Evolutionary conservation across 2,797 vertebrate genomes (phyloP).

Genomic region (Tokudaia muenninki): DNA sequence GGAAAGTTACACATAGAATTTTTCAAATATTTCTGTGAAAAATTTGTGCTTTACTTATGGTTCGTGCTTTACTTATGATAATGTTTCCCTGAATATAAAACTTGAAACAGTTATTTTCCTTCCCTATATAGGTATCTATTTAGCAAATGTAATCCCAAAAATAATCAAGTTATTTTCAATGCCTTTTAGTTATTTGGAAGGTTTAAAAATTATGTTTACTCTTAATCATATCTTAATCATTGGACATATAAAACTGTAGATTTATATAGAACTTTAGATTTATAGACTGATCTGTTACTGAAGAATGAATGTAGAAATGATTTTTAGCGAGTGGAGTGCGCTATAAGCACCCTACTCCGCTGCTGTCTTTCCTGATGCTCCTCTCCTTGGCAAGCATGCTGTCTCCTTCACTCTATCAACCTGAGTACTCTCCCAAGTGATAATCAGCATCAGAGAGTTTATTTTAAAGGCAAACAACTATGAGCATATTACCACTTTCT

Average conservation of each 20-base stretch:
- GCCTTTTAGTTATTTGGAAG: background rate
- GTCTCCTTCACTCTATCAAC: slow-evolving; percentile 35
- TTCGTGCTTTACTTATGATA: background rate
- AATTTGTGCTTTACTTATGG: background rate
- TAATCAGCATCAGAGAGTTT: background rate
- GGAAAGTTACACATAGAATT: background rate
- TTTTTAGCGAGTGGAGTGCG: background rate
- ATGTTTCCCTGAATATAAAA: background rate
- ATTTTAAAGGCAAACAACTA: slow-evolving; percentile 56
- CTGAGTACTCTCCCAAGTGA: background rate
- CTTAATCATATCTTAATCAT: background rate
- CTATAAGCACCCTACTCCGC: background rate
- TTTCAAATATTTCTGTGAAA: background rate
- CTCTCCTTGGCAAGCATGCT: background rate
- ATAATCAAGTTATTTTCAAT: background rate
- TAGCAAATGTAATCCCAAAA: background rate
- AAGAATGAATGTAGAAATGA: background rate
- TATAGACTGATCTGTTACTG: background rate
- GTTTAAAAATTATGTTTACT: background rate
- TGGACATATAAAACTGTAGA: background rate
- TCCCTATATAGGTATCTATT: background rate
- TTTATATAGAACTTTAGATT: background rate
- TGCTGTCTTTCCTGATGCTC: background rate
- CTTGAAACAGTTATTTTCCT: background rate
- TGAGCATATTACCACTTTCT: slow-evolving; percentile 28